Conservation (phyloP, 2,888 invertebrate genomes). For the Vandiemenella viatica region DNA sequence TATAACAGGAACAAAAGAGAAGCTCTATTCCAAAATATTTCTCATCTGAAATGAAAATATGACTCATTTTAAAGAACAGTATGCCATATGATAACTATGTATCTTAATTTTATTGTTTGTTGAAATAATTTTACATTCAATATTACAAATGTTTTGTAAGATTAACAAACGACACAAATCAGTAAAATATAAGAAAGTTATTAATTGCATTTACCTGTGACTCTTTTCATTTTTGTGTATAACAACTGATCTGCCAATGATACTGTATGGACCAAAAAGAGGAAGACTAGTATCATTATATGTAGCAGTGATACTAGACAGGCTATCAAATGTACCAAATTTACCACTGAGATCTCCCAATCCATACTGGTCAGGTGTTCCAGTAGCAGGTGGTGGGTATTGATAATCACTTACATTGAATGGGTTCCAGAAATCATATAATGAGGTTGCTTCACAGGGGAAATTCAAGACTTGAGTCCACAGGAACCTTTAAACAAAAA, state of each 20-base stretch:
- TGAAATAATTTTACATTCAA: too few relatives aligned
- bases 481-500: slow-evolving; percentile 45
- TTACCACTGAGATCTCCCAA: slow-evolving; percentile 77
- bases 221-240: slow-evolving; percentile 49
- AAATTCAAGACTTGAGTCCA: slow-evolving; percentile 70
- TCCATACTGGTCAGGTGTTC: slow-evolving; percentile 74
- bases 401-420: slow-evolving; percentile 47
- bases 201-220: not conserved
- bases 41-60: too few relatives aligned
- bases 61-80: too few relatives aligned
- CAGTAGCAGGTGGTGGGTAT: slow-evolving; percentile 44
- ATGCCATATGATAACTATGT: too few relatives aligned
- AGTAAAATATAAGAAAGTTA: too few relatives aligned
- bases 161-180: too few relatives aligned
- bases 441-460: slow-evolving; percentile 68
- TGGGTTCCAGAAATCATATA: slow-evolving; percentile 82
- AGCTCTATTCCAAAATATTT: not conserved
- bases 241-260: slow-evolving; percentile 74
- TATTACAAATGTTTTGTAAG: too few relatives aligned
- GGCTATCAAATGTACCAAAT: slow-evolving; percentile 58
- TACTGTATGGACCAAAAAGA: slow-evolving; percentile 64
- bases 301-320: slow-evolving; percentile 29
- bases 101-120: too few relatives aligned
- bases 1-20: too few relatives aligned
- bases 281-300: slow-evolving; percentile 72